Conservation (phyloP, 2,888 invertebrate species). For the Chymomyza amoena region DNA sequence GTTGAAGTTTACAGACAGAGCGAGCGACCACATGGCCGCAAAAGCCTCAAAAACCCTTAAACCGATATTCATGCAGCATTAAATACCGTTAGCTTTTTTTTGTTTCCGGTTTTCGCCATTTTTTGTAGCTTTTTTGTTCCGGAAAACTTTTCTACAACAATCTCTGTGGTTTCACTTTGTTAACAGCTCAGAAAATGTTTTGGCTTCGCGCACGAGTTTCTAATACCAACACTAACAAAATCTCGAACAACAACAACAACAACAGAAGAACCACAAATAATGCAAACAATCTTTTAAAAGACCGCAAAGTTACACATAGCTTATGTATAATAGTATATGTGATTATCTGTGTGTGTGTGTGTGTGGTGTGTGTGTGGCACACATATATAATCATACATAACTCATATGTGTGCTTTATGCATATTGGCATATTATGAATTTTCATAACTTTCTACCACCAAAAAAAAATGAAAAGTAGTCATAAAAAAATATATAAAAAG, state of each 20-base stretch:
- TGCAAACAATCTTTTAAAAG: conserved; percentile 73
- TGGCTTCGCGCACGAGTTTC: conserved; percentile 31
- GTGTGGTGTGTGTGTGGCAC: neutral
- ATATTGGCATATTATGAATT: conserved; percentile 57
- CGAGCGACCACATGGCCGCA: conserved; percentile 3
- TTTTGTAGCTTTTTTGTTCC: conserved; percentile 3
- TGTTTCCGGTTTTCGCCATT: neutral
- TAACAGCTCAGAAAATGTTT: conserved; percentile 67
- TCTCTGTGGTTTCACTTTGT: conserved; percentile 74
- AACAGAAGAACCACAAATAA: conserved; percentile 59
- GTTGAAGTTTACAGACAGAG: neutral
- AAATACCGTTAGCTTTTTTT: conserved; percentile 66
- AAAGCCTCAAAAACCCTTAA: conserved; percentile 44
- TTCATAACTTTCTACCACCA: conserved; percentile 45
- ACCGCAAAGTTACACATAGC: conserved; percentile 64
- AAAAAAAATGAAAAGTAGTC: conserved; percentile 20
- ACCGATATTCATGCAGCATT: conserved; percentile 67
- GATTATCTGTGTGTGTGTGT: conserved; percentile 11
- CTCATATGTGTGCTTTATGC: conserved; percentile 3
- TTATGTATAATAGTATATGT: conserved; percentile 14
- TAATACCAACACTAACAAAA: conserved; percentile 23
- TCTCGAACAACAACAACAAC: conserved; percentile 10
- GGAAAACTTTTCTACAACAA: conserved; percentile 57
- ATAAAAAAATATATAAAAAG: conserved; percentile 7
- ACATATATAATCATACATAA: conserved; percentile 4